Base-by-base conservation (phyloP, 2,113 vertebrate species). In the Oryzias javanicus region DNA sequence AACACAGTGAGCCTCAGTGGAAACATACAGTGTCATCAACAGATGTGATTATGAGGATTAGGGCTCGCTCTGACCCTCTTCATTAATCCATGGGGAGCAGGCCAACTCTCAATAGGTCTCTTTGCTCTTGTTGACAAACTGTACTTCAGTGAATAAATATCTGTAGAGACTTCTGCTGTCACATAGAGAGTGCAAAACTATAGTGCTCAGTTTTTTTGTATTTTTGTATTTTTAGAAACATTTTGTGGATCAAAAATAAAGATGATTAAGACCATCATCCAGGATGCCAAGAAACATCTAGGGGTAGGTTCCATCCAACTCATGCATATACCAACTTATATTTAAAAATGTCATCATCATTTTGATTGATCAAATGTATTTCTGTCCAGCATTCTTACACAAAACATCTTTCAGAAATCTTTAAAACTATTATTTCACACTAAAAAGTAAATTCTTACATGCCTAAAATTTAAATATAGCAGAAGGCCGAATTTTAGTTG, bases 201-300 rank as follows among this genome's bases (percentile, higher is more conserved):
- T 63, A 55, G 49, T 19, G 35, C 58, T 48, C 1, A 12, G 57
- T 68, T 19, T 61, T 4, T 55, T 48, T 42, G 49, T 20, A 17
- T 57, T 8, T 6, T 6, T 35, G 53, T 64, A 60, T 41, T 46
- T 64, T 74, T 58, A 2, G 20, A 55, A 66, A 60, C 69, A 47
- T 5, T 42, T 53, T 51, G 53, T 46, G 16, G 65, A 50, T 60
- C 29, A 78, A 62, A 18, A 60, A n/a, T 44, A 50, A 75, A 80
- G 50, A 90, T 89, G 86, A 69, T 90, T 50, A 85, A 67, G 78
- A 79, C 48, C 19, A 60, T 86, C 55, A 22, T 78, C 78, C 51
- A 71, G 41, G 87, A 89, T 5, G 83, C 74, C 40, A 86, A 76
- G 82, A 91, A 86, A 67, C 85, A 91, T 71, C 89, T 86, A 19